Percentiles rank a stretch among this genome's conserved stretches.
Conservation (phyloP, 2,113 vertebrate species). For the Orcinus orca region DNA sequence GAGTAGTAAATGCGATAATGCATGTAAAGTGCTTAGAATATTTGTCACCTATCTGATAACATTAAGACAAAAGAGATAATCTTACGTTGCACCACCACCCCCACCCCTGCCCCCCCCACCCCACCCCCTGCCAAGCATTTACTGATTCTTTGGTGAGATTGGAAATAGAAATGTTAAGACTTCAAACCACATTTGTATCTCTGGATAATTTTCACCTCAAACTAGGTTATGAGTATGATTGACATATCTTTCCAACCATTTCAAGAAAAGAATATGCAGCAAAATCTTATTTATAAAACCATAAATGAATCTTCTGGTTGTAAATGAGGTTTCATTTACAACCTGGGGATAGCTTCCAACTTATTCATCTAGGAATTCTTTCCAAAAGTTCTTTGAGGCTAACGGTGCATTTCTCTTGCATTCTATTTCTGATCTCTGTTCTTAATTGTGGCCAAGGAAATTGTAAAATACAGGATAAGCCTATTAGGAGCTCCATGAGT, state of each 20-base stretch:
- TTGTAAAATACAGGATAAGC: not conserved
- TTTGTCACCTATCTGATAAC: not conserved
- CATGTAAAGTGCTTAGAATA: constrained; percentile 2
- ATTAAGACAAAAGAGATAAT: not conserved
- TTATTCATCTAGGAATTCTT: constrained; percentile 1
- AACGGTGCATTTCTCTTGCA: not conserved
- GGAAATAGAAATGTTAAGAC: not conserved
- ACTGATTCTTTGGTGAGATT: not conserved
- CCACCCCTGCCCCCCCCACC: no score
- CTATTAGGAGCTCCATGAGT: not conserved
- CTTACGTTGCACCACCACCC: not conserved
- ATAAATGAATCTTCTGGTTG: not conserved
- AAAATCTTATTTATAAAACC: not conserved
- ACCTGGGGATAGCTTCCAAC: not conserved
- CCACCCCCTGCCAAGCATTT: not conserved
- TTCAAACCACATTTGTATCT: not conserved
- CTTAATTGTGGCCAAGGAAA: not conserved
- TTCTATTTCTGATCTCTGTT: not conserved
- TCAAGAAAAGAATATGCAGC: not conserved
- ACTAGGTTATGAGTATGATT: not conserved
- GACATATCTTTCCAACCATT: not conserved
- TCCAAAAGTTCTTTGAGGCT: not conserved
- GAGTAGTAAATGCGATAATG: not conserved
- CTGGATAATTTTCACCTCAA: not conserved
- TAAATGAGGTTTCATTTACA: not conserved